Percentiles rank a stretch among this genome's conserved stretches.
Evolutionary conservation across 2,797 vertebrate genomes (phyloP).

Genomic region (Eurystomus glaucurus): DNA sequence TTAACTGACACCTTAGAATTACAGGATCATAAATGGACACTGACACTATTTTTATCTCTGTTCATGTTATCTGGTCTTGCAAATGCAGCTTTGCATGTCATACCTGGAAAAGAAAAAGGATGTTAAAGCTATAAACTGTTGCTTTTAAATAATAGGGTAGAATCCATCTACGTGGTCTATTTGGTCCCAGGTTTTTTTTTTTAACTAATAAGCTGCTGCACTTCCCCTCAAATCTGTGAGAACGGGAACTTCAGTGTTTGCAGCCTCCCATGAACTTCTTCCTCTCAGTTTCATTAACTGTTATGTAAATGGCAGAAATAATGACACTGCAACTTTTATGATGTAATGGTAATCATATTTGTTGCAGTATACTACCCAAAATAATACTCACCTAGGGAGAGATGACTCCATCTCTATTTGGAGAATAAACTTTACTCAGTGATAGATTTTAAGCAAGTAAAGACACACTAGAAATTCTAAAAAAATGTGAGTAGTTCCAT

Average conservation of each 20-base stretch:
- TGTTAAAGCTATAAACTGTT: slow-evolving; percentile 21
- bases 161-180: neutral
- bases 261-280: neutral
- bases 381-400: neutral
- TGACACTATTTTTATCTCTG: slow-evolving; percentile 74
- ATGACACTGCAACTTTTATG: neutral
- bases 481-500: neutral
- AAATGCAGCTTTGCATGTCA: slow-evolving; percentile 25
- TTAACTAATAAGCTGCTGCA: neutral
- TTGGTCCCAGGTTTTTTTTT: neutral
- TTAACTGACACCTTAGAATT: slow-evolving; percentile 77
- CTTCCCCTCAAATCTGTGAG: slow-evolving; percentile 6
- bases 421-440: neutral
- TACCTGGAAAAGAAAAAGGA: slow-evolving; percentile 12
- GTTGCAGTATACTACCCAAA: neutral
- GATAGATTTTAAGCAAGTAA: neutral
- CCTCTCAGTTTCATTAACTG: slow-evolving; percentile 33
- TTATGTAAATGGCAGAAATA: neutral
- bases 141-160: neutral
- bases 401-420: neutral
- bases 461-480: neutral
- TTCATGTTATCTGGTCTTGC: slow-evolving; percentile 66
- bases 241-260: slow-evolving; percentile 15
- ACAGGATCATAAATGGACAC: slow-evolving; percentile 70
- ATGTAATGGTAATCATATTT: neutral